Percentiles rank a stretch among this genome's conserved stretches.
These are phyloP conservation scores for Stenolophus ochropezus DNA, from an alignment of 2,888 invertebrate genomes.

Conservation along the genomic window DNA sequence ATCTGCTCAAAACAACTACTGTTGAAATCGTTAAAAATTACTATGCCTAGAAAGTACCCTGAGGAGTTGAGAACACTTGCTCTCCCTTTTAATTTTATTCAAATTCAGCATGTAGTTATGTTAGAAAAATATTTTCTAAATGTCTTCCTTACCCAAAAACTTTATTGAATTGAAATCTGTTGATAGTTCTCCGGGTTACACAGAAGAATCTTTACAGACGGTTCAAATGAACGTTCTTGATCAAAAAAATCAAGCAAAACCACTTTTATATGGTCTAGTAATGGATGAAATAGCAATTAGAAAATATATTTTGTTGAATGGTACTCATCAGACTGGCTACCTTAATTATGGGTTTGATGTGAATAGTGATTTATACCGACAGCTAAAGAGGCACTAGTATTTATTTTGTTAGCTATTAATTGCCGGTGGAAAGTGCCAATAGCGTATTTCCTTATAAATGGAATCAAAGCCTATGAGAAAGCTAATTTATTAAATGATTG, in stretches of 20 bases:
- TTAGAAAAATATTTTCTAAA: conserved; percentile 62
- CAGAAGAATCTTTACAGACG: conserved; percentile 61
- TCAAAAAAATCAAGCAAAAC: conserved; percentile 7
- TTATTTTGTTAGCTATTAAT: conserved; percentile 48
- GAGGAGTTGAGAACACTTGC: conserved; percentile 28
- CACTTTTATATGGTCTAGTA: conserved; percentile 52
- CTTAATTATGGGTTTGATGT: conserved; percentile 52
- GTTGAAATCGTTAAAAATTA: not conserved
- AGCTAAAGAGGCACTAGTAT: conserved; percentile 57
- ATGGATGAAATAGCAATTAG: conserved; percentile 63
- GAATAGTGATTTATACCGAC: conserved; percentile 47
- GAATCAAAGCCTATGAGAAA: not conserved
- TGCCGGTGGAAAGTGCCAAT: not conserved
- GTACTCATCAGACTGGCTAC: conserved; percentile 51
- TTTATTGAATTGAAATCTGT: conserved; percentile 63
- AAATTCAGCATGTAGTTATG: conserved; percentile 62
- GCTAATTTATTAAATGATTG: not conserved
- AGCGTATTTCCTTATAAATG: not conserved
- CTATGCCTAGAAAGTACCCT: conserved; percentile 4
- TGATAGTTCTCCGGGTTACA: conserved; percentile 64
- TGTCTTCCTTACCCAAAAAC: conserved; percentile 64
- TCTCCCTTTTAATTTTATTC: conserved; percentile 38
- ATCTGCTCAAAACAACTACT: conserved; percentile 30
- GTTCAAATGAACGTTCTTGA: conserved; percentile 56
- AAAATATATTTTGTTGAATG: conserved; percentile 61